These are phyloP conservation scores for Aphidoletes aphidimyza DNA, from an alignment of 2,888 invertebrate genomes.

Conservation along the genomic window DNA sequence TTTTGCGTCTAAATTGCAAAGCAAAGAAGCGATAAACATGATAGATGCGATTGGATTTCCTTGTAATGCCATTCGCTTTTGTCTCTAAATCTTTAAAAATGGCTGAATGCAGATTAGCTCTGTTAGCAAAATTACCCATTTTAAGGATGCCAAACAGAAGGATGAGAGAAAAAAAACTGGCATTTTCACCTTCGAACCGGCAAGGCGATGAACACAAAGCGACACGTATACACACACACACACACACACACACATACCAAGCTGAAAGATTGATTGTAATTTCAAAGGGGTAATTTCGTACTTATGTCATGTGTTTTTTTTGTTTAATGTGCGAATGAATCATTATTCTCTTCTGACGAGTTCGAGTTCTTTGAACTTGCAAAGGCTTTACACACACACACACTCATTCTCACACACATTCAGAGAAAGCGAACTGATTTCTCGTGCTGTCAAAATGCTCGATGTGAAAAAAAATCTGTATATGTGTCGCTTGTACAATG, in stretches of 20 bases:
- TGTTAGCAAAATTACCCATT: conserved; percentile 24
- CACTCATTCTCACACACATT: too few relatives aligned
- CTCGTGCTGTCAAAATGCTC: conserved; percentile 16
- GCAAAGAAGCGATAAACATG: conserved; percentile 52
- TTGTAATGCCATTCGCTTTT: conserved; percentile 51
- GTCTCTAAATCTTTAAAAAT: conserved; percentile 43
- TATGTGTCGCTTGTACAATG: conserved; percentile 19
- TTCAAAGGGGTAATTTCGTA: conserved; percentile 23
- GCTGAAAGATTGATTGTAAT: conserved; percentile 41
- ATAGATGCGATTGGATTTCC: conserved; percentile 52
- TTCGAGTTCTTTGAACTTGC: conserved; percentile 50
- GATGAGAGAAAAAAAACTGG: not conserved
- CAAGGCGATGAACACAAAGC: not conserved
- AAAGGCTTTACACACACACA: not conserved
- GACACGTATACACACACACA: too few relatives aligned
- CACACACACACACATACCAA: too few relatives aligned
- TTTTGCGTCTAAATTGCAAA: conserved; percentile 7
- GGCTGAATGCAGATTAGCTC: conserved; percentile 47
- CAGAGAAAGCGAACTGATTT: not conserved
- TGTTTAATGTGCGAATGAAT: conserved; percentile 17
- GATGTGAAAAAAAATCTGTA: conserved; percentile 21
- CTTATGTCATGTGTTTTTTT: not conserved
- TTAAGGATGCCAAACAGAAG: not conserved
- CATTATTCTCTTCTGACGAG: conserved; percentile 26
- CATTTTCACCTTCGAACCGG: conserved; percentile 27